Conservation (phyloP, 1,140 invertebrate species). For the Drosophila simulans region DNA sequence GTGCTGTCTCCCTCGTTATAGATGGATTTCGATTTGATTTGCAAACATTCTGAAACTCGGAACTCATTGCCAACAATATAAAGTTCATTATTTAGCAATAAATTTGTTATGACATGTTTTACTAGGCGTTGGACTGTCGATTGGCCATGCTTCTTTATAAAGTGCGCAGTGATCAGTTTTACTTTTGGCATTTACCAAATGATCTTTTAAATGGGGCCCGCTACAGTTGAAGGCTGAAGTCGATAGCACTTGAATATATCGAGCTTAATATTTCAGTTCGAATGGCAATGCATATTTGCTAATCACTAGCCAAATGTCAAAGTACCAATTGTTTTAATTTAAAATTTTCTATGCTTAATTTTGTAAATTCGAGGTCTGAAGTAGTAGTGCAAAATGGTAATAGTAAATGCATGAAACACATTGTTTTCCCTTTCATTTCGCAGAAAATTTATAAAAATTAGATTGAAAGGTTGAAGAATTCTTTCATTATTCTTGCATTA, state of each 20-base stretch:
- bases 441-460: no score
- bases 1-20: conserved; percentile 38
- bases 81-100: conserved; percentile 78
- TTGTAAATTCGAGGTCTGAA: no score
- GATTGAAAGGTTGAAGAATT: no score
- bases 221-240: conserved; percentile 47
- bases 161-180: conserved; percentile 32
- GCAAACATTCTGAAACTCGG: conserved; percentile 51
- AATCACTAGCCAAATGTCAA: conserved; percentile 39
- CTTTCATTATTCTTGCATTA: no score
- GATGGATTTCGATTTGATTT: conserved; percentile 39
- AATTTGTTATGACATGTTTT: conserved; percentile 70
- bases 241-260: conserved; percentile 43
- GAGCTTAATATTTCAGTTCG: conserved; percentile 23
- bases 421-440: no score
- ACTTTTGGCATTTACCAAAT: conserved; percentile 55
- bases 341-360: no score
- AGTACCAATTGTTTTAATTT: neutral
- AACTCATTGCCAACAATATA: conserved; percentile 70
- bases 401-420: no score
- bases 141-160: conserved; percentile 53
- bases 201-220: conserved; percentile 45
- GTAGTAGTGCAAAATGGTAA: no score
- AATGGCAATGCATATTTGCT: conserved; percentile 20
- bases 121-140: conserved; percentile 49